A percentile compares a stretch with the other conserved stretches of the same genome.
These are phyloP conservation scores for Pygoscelis adeliae DNA, from an alignment of 2,113 vertebrate species.

Conservation along the genomic window DNA sequence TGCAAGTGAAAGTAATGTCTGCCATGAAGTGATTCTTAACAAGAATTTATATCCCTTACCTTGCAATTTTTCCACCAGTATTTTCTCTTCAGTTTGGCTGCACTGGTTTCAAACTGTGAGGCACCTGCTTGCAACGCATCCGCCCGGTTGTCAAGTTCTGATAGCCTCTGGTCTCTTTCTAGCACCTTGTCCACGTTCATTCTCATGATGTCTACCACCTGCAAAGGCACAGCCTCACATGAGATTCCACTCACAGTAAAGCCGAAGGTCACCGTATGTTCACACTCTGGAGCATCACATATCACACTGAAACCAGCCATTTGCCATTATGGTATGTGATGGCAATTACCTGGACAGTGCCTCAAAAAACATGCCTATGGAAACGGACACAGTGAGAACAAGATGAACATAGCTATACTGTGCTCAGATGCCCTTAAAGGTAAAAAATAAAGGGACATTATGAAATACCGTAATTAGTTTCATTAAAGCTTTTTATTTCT, in stretches of 20 bases:
- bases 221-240: not conserved
- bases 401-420: not conserved
- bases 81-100: slow-evolving; percentile 91
- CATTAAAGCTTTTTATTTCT: not conserved
- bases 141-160: slow-evolving; percentile 74
- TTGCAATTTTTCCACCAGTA: slow-evolving; percentile 95
- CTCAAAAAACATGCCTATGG: not conserved
- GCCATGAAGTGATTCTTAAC: not conserved
- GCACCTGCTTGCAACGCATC: slow-evolving; percentile 74
- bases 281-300: not conserved
- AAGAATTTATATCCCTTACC: slow-evolving; percentile 64
- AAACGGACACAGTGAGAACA: not conserved
- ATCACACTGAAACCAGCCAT: not conserved
- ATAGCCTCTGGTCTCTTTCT: slow-evolving; percentile 73
- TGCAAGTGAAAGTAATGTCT: not conserved
- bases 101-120: slow-evolving; percentile 78
- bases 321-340: not conserved
- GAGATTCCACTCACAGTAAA: not conserved
- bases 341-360: not conserved
- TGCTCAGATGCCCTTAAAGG: not conserved
- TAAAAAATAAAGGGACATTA: not conserved
- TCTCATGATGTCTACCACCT: slow-evolving; percentile 76
- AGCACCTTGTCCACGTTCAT: slow-evolving; percentile 76
- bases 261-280: not conserved
- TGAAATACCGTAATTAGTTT: not conserved